Conservation (phyloP, 2,888 invertebrate species). For the Rosalia funebris region DNA sequence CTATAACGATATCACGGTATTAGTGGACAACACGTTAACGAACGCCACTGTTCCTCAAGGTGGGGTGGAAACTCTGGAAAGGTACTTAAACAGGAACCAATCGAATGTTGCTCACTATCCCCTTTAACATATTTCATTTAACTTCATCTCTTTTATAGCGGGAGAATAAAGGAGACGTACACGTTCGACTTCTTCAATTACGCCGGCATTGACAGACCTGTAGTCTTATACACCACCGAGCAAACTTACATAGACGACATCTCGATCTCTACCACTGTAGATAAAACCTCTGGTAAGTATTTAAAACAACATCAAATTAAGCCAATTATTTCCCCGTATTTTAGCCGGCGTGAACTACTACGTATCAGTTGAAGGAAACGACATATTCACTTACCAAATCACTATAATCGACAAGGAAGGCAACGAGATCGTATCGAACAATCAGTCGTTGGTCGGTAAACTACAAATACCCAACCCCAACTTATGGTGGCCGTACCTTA, state of each 20-base stretch:
- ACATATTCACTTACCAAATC: constrained; percentile 20
- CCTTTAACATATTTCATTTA: too few relatives aligned
- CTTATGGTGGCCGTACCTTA: constrained; percentile 93
- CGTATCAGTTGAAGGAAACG: constrained; percentile 27
- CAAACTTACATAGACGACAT: constrained; percentile 84
- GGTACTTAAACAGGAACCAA: background rate
- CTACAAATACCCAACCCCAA: constrained; percentile 76
- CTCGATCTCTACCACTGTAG: constrained; percentile 74
- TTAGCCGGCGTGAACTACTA: constrained; percentile 33
- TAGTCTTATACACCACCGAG: constrained; percentile 88
- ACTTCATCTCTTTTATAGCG: too few relatives aligned
- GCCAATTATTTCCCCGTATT: background rate
- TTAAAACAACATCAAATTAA: background rate
- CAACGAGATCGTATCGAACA: constrained; percentile 66
- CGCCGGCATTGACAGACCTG: constrained; percentile 94
- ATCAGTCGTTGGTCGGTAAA: constrained; percentile 64
- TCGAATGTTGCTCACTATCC: too few relatives aligned
- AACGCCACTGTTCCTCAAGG: constrained; percentile 92
- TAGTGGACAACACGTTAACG: constrained; percentile 90
- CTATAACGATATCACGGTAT: constrained; percentile 85
- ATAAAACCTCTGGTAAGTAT: constrained; percentile 69
- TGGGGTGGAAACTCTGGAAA: background rate
- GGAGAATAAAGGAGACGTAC: constrained; percentile 72
- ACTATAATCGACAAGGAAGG: constrained; percentile 65
- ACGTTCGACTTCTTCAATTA: constrained; percentile 98